Conservation (phyloP, 1,140 invertebrate species). For the Drosophila aff. region DNA sequence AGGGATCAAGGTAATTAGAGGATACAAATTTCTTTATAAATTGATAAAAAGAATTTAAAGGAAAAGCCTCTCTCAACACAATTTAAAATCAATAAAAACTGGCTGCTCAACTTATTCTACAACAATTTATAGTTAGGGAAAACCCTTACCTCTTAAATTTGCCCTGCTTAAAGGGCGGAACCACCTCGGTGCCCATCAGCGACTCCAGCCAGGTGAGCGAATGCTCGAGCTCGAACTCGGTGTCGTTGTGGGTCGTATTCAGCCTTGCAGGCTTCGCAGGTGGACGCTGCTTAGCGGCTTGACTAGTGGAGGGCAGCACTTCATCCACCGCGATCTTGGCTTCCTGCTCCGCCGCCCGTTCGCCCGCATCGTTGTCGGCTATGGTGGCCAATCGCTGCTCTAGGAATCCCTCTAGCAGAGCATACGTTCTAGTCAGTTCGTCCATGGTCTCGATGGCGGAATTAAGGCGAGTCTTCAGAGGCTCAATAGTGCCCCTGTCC, state of each 20-base stretch:
- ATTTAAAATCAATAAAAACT: too few species aligned
- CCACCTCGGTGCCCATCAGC: constrained; percentile 62
- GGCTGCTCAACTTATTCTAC: too few species aligned
- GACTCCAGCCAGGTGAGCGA: constrained; percentile 87
- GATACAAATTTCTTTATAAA: background rate
- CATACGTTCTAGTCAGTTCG: constrained; percentile 62
- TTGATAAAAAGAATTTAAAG: background rate
- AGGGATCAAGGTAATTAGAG: background rate
- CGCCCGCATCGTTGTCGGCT: constrained; percentile 47
- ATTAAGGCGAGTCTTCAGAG: constrained; percentile 65
- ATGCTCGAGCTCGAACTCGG: constrained; percentile 87
- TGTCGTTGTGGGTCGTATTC: constrained; percentile 65
- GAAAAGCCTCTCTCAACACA: background rate
- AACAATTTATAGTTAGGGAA: background rate
- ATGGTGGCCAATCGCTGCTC: constrained; percentile 70
- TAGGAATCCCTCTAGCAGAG: constrained; percentile 61
- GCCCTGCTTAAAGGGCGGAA: constrained; percentile 64
- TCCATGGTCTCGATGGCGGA: constrained; percentile 75
- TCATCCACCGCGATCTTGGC: background rate
- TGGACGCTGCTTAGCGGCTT: constrained; percentile 5
- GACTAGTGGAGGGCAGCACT: constrained; percentile 16
- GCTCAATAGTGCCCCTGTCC: constrained; percentile 70
- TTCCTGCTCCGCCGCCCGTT: constrained; percentile 25
- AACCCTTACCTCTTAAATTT: constrained; percentile 64
- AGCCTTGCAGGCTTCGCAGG: constrained; percentile 33